These are phyloP conservation scores for Cataglyphis cursor DNA, from an alignment of 2,888 invertebrate species.

Conservation along the genomic window DNA sequence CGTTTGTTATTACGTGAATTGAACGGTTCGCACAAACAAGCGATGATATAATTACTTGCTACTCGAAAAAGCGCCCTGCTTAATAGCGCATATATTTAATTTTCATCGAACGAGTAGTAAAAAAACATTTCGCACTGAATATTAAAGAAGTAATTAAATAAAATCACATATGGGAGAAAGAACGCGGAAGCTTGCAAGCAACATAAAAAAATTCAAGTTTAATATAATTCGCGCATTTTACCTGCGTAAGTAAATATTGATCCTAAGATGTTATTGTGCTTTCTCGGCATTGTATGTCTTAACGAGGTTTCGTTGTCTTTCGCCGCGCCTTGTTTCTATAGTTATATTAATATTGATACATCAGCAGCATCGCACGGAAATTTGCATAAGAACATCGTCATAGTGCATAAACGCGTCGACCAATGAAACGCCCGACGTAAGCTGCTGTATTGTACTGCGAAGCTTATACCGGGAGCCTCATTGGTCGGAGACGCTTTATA, in stretches of 20 bases:
- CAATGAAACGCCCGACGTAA: constrained; percentile 48
- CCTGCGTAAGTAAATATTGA: constrained; percentile 5
- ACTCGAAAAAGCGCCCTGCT: background rate
- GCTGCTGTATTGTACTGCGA: constrained; percentile 46
- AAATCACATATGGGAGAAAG: background rate
- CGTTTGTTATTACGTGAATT: constrained; percentile 33
- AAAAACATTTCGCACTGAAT: background rate
- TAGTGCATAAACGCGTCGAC: constrained; percentile 47
- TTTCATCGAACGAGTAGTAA: background rate
- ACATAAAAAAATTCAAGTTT: background rate
- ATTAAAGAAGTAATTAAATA: background rate
- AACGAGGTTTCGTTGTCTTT: constrained; percentile 12
- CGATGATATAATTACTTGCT: constrained; percentile 43
- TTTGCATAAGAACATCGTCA: constrained; percentile 52
- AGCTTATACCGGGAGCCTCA: constrained; percentile 50
- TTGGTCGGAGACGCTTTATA: constrained; percentile 47
- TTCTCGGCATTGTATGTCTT: constrained; percentile 17
- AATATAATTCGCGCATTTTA: background rate
- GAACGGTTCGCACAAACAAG: constrained; percentile 21
- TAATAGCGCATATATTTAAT: constrained; percentile 25
- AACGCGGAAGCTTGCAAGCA: background rate
- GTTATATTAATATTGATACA: constrained; percentile 55
- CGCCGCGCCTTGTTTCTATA: constrained; percentile 32
- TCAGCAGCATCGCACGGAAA: constrained; percentile 45
- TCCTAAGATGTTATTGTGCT: constrained; percentile 19